Percentiles rank a stretch among this genome's conserved stretches.
Evolutionary conservation across 2,113 vertebrate species (phyloP).

Genomic region (Marcusenius ussheri): DNA sequence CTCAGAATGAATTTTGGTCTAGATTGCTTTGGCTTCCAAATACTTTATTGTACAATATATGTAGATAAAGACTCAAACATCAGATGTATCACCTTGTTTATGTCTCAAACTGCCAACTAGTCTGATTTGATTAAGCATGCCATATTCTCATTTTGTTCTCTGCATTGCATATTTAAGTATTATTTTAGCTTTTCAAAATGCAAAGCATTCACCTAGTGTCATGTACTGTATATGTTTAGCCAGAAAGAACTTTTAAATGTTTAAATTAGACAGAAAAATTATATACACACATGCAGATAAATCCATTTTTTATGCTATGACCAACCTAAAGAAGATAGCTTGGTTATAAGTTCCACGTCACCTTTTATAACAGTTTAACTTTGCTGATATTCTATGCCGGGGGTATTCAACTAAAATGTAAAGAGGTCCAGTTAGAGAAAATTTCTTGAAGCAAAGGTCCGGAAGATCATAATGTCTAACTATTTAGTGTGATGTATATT

Average conservation of each 20-base stretch:
- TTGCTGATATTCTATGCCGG: background rate
- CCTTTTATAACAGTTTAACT: background rate
- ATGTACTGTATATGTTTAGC: background rate
- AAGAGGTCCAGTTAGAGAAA: too few species aligned
- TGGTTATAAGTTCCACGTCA: background rate
- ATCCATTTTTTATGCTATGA: background rate
- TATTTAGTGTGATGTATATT: too few species aligned
- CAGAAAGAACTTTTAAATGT: too few species aligned
- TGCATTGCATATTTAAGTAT: background rate
- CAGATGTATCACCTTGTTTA: background rate
- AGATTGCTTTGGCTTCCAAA: background rate
- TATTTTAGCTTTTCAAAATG: background rate
- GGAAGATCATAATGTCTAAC: too few species aligned
- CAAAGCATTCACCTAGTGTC: background rate
- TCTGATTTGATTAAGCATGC: background rate
- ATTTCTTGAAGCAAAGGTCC: too few species aligned
- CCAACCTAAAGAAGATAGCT: background rate
- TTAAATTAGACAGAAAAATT: background rate
- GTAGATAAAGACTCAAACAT: background rate
- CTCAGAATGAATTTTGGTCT: background rate
- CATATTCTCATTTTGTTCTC: background rate
- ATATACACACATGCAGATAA: background rate
- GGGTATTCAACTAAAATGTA: too few species aligned
- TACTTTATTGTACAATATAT: background rate
- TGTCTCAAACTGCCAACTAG: background rate